Evolutionary conservation across 2,797 vertebrate species (phyloP).

Genomic region (Karalla daura): DNA sequence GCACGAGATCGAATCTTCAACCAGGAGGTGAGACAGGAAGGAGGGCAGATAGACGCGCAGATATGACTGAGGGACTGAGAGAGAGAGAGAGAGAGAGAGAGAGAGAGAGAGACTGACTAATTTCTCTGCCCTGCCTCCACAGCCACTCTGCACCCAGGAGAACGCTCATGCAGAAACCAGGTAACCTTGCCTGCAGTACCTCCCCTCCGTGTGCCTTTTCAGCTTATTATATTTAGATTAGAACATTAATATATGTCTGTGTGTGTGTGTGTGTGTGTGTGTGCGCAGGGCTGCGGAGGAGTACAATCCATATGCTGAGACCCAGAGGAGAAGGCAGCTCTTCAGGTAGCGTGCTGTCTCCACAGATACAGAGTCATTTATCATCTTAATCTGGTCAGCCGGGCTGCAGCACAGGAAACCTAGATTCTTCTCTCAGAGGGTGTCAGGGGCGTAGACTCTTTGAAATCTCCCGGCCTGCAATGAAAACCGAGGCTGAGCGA

Average conservation of each 20-base stretch:
- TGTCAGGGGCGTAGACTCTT: no score
- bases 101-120: constrained; percentile 50
- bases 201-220: constrained; percentile 54
- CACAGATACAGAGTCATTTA: constrained; percentile 65
- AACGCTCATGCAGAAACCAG: constrained; percentile 92
- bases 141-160: constrained; percentile 91
- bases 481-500: constrained; percentile 38
- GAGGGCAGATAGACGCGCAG: constrained; percentile 19
- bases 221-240: constrained; percentile 73
- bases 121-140: constrained; percentile 81
- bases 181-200: constrained; percentile 80
- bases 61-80: constrained; percentile 17
- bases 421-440: constrained; percentile 36
- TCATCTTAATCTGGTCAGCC: constrained; percentile 71
- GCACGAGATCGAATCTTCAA: constrained; percentile 95
- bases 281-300: constrained; percentile 85
- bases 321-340: constrained; percentile 92
- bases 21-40: constrained; percentile 88
- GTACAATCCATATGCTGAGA: constrained; percentile 90
- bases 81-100: no score
- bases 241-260: constrained; percentile 60
- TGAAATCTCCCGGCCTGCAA: no score
- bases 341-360: constrained; percentile 89
- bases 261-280: constrained; percentile 20
- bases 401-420: constrained; percentile 39